Conservation (phyloP, 2,113 vertebrate species). For the Emberiza fucata region DNA sequence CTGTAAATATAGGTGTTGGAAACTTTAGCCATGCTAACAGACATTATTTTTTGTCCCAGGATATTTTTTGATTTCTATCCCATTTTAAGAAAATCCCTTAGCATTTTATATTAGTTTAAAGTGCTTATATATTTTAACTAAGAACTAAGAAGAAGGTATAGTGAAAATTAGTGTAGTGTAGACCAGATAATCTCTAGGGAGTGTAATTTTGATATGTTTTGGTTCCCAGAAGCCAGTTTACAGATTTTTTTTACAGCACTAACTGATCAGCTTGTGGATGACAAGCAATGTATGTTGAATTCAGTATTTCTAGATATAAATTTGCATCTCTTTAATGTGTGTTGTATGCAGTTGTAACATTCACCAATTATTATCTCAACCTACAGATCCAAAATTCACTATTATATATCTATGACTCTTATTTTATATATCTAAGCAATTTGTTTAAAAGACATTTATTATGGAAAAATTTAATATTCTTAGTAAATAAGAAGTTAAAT, state of each 20-base stretch:
- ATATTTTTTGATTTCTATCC: neutral
- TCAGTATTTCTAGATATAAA: neutral
- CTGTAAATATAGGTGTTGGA: neutral
- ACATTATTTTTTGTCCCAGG: neutral
- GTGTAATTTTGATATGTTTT: neutral
- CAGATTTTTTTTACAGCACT: neutral
- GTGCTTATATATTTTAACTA: neutral
- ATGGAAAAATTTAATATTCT: neutral
- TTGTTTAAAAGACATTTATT: neutral
- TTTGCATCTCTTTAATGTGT: neutral
- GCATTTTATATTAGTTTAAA: neutral
- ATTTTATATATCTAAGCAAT: neutral
- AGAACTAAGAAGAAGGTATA: neutral
- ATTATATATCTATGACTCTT: neutral
- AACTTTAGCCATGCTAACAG: neutral
- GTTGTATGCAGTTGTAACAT: neutral
- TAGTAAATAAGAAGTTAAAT: neutral
- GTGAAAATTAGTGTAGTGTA: neutral
- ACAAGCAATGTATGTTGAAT: neutral
- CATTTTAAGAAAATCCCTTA: neutral
- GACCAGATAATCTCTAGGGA: neutral
- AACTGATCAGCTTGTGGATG: neutral
- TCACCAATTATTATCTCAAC: neutral
- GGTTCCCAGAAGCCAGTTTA: neutral
- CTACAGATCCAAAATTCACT: neutral